Percentiles rank a stretch among this genome's conserved stretches.
These are phyloP conservation scores for Cyclophora punctaria DNA, from an alignment of 2,888 invertebrate genomes.

Conservation along the genomic window DNA sequence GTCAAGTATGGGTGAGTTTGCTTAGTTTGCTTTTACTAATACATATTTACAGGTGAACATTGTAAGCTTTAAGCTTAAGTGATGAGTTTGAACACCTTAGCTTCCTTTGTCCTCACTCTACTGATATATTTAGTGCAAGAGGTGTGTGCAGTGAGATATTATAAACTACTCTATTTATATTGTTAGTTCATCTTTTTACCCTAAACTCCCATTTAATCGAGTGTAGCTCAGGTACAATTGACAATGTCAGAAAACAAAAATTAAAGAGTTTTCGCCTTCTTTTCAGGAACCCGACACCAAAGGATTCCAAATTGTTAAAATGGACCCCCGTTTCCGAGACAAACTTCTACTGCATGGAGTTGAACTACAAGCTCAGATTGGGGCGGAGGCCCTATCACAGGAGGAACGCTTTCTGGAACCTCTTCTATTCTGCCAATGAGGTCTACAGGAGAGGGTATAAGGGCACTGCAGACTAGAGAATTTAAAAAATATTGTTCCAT, in stretches of 20 bases:
- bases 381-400: conserved; percentile 19
- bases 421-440: conserved; percentile 5
- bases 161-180: no score
- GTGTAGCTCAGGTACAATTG: no score
- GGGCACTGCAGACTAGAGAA: no score
- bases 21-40: not conserved
- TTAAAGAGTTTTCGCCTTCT: not conserved
- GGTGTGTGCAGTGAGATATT: no score
- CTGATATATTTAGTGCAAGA: no score
- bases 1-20: conserved; percentile 31
- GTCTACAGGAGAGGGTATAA: no score
- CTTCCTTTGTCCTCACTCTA: no score
- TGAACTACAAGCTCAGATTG: conserved; percentile 14
- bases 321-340: conserved; percentile 11
- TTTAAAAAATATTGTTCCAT: no score
- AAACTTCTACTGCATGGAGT: conserved; percentile 13
- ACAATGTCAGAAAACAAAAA: no score
- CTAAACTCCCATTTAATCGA: no score
- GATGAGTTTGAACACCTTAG: no score
- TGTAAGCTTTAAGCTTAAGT: not conserved
- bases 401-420: conserved; percentile 28
- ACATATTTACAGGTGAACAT: not conserved
- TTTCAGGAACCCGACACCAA: conserved; percentile 18
- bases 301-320: conserved; percentile 7
- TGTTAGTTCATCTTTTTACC: no score